These are phyloP conservation scores for Alentia gelatinosa DNA, from an alignment of 2,888 invertebrate species.

Conservation along the genomic window DNA sequence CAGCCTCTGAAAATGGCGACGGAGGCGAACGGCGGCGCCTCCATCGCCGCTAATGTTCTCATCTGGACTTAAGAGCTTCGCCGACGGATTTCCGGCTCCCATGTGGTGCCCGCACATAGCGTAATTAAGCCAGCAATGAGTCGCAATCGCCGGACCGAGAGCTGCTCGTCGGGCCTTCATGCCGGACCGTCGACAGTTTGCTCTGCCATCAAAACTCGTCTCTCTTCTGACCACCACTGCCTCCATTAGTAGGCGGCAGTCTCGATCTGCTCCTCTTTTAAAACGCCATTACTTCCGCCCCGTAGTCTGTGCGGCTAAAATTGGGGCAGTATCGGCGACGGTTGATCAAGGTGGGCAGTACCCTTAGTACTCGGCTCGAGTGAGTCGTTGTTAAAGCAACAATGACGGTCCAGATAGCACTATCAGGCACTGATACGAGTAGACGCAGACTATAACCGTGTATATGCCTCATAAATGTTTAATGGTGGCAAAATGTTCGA, in stretches of 20 bases:
- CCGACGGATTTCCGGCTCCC: constrained; percentile 30
- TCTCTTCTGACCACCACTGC: neutral
- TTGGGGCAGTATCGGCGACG: neutral
- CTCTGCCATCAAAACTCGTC: neutral
- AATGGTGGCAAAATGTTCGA: neutral
- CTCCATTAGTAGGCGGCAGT: neutral
- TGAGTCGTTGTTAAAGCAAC: neutral
- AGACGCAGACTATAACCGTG: neutral
- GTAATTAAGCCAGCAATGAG: constrained; percentile 10
- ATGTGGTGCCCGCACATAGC: constrained; percentile 18
- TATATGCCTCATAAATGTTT: neutral
- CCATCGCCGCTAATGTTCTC: constrained; percentile 11
- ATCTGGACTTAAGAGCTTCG: constrained; percentile 2
- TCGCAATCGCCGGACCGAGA: neutral
- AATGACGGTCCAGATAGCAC: neutral
- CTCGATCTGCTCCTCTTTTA: neutral
- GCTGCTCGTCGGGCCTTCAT: neutral
- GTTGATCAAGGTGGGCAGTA: neutral
- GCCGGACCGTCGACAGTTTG: neutral
- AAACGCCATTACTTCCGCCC: neutral
- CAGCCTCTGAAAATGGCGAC: neutral
- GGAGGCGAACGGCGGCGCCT: neutral
- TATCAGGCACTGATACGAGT: neutral
- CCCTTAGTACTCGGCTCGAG: neutral
- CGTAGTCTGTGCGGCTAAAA: neutral